phyloP scores from a whole-genome alignment of 1,140 invertebrate genomes.

The Gryllus bimaculatus region DNA sequence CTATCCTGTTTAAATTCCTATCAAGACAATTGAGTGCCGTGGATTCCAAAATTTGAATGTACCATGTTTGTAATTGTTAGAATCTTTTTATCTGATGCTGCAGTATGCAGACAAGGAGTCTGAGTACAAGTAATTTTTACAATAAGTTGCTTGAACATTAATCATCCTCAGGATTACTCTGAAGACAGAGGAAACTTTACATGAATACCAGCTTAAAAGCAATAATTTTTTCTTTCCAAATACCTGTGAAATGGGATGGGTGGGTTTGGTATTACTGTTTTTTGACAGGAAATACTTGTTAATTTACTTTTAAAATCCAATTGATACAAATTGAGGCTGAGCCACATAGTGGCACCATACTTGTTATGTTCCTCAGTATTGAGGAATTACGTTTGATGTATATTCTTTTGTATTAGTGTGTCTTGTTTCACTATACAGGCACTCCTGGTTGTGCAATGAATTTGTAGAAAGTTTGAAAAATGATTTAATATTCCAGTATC shows the following conservation, averaged over 20 bases:
- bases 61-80: background rate
- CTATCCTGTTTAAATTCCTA: background rate
- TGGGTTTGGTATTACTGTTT: background rate
- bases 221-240: background rate
- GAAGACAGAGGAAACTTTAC: too few relatives aligned
- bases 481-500: background rate
- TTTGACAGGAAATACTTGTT: background rate
- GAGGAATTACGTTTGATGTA: background rate
- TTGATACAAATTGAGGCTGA: background rate
- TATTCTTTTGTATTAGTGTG: background rate
- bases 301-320: background rate
- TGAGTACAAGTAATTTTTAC: too few relatives aligned
- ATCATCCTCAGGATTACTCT: too few relatives aligned
- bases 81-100: background rate
- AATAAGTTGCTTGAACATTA: too few relatives aligned
- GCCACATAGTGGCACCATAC: background rate
- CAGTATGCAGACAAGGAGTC: background rate
- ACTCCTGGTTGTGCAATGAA: too few relatives aligned
- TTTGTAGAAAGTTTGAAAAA: too few relatives aligned
- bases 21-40: too few relatives aligned
- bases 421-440: too few relatives aligned
- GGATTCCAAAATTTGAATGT: background rate
- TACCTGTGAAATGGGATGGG: background rate
- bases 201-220: background rate
- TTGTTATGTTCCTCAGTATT: background rate